Conservation (phyloP, 2,888 invertebrate genomes). For the Phalera bucephala region DNA sequence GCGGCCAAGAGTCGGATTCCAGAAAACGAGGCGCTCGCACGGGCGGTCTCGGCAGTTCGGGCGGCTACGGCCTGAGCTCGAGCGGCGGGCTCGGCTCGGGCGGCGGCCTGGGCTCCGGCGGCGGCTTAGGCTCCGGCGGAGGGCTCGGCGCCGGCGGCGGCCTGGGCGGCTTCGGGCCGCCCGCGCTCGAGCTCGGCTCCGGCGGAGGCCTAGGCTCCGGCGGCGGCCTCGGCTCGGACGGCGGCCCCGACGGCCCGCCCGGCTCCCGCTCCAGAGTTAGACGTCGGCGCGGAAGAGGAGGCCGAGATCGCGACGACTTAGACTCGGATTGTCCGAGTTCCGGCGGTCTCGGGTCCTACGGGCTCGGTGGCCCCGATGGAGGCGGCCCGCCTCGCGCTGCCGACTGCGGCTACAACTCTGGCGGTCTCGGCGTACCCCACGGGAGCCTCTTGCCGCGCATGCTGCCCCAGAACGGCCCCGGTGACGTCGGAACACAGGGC, state of each 20-base stretch:
- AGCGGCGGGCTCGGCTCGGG: conserved; percentile 39
- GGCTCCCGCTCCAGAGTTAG: conserved; percentile 54
- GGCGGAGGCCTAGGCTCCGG: conserved; percentile 44
- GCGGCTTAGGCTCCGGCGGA: conserved; percentile 30
- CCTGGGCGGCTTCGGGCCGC: conserved; percentile 32
- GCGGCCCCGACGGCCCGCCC: conserved; percentile 30
- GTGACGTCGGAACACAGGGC: conserved; percentile 57
- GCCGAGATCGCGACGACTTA: conserved; percentile 56
- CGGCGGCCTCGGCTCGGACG: conserved; percentile 41
- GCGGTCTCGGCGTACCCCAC: conserved; percentile 74
- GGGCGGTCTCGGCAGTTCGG: conserved; percentile 37
- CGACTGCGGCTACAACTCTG: conserved; percentile 56
- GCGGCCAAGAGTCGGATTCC: conserved; percentile 76
- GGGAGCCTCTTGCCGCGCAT: conserved; percentile 75
- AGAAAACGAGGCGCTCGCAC: conserved; percentile 66
- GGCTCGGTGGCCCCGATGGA: conserved; percentile 45
- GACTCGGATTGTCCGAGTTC: conserved; percentile 45
- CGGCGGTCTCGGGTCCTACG: conserved; percentile 53
- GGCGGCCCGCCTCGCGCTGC: conserved; percentile 52
- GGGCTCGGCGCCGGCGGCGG: conserved; percentile 38
- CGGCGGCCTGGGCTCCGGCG: conserved; percentile 34
- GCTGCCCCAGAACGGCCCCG: conserved; percentile 60
- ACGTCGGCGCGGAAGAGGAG: conserved; percentile 71
- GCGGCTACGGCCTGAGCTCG: conserved; percentile 40
- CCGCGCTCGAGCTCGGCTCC: conserved; percentile 41